A percentile compares a stretch with the other conserved stretches of the same genome.
Evolutionary conservation across 2,113 vertebrate species (phyloP).

Genomic region (Mormoops blainvillei): DNA sequence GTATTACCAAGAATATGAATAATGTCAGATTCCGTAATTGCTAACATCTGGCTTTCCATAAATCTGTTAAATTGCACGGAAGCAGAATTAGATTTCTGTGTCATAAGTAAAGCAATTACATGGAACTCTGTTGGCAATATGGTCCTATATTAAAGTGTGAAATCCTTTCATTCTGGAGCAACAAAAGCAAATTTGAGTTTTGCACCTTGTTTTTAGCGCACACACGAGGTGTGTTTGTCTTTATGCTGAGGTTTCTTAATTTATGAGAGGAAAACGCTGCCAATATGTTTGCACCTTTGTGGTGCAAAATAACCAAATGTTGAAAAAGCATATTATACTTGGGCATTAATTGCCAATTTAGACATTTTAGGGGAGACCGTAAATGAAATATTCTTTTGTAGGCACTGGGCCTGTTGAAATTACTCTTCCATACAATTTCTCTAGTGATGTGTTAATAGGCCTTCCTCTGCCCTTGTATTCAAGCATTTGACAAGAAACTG

Average conservation of each 20-base stretch:
- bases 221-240: neutral
- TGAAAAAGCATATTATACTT: neutral
- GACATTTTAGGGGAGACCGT: neutral
- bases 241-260: neutral
- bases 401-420: neutral
- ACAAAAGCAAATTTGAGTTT: constrained; percentile 47
- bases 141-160: constrained; percentile 72
- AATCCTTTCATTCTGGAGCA: constrained; percentile 70
- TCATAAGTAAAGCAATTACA: constrained; percentile 82
- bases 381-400: neutral
- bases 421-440: neutral
- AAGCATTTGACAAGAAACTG: neutral
- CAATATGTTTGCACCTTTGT: neutral
- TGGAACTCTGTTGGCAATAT: constrained; percentile 75
- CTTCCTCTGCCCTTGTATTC: neutral
- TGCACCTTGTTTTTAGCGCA: neutral
- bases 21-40: constrained; percentile 82
- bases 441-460: neutral
- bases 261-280: neutral
- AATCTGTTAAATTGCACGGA: constrained; percentile 84
- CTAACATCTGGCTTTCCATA: constrained; percentile 86
- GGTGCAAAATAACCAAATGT: neutral
- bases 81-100: constrained; percentile 80
- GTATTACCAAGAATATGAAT: constrained; percentile 80
- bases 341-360: neutral